A percentile compares a stretch with the other conserved stretches of the same genome.
These are phyloP conservation scores for Rhabdornis inornatus DNA, from an alignment of 2,113 vertebrate species.

Conservation along the genomic window DNA sequence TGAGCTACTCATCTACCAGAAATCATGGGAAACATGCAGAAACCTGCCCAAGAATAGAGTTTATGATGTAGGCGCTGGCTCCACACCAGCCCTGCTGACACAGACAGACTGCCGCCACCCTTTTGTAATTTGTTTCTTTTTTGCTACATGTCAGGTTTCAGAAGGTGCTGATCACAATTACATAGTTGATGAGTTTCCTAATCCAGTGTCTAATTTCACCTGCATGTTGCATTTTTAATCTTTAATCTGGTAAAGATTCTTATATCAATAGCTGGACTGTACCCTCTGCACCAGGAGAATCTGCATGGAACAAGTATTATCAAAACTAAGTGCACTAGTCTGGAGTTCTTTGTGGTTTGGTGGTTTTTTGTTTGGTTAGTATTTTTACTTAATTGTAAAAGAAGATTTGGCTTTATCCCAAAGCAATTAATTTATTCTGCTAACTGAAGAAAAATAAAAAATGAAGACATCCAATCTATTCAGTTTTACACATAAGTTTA, in stretches of 20 bases:
- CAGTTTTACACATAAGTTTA: not conserved
- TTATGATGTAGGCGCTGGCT: not conserved
- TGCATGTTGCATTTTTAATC: slow-evolving; percentile 27
- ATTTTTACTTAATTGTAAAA: not conserved
- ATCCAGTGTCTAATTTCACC: slow-evolving; percentile 25
- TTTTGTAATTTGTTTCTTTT: not conserved
- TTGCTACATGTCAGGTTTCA: not conserved
- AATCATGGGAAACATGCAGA: not conserved
- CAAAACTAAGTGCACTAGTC: not conserved
- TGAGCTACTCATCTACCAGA: not conserved
- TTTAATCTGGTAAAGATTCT: slow-evolving; percentile 1
- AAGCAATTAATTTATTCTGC: slow-evolving; percentile 4
- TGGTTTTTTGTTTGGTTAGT: not conserved
- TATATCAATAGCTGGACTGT: not conserved
- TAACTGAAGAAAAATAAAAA: not conserved
- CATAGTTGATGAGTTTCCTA: not conserved
- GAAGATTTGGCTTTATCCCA: not conserved
- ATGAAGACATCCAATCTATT: not conserved
- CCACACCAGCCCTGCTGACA: not conserved
- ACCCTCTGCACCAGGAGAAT: not conserved
- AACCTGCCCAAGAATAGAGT: not conserved
- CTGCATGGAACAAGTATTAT: not conserved
- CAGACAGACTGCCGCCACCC: slow-evolving; percentile 30
- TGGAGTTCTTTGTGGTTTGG: not conserved
- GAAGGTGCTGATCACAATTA: not conserved